phyloP scores from a whole-genome alignment of 2,797 vertebrate genomes.

The Lithobates sylvaticus region DNA sequence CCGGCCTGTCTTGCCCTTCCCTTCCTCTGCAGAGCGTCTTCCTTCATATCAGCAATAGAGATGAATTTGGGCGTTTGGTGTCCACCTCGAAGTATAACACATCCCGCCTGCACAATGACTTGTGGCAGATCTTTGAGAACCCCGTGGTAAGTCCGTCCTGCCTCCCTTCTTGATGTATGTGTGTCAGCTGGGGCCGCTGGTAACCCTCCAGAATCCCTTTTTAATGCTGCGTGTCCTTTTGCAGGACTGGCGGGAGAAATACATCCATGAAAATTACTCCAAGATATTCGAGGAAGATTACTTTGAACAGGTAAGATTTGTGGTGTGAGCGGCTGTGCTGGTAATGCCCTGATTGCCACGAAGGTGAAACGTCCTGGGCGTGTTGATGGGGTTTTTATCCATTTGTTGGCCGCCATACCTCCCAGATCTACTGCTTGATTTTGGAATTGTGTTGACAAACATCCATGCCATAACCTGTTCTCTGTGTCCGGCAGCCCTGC shows the following conservation, averaged over 20 bases:
- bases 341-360: too few species aligned
- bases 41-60: constrained; percentile 86
- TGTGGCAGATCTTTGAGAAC: constrained; percentile 94
- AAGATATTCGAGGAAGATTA: constrained; percentile 78
- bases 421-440: too few species aligned
- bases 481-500: constrained; percentile 72
- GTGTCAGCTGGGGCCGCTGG: too few species aligned
- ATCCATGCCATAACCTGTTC: not conserved
- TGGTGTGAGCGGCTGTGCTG: too few species aligned
- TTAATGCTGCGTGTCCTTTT: not conserved
- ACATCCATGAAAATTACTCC: constrained; percentile 85
- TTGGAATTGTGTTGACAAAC: not conserved
- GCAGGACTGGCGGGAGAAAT: constrained; percentile 91
- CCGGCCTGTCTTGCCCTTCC: not conserved
- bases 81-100: constrained; percentile 82
- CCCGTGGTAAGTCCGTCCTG: constrained; percentile 75
- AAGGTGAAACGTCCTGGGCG: too few species aligned
- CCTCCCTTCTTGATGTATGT: not conserved
- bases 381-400: too few species aligned
- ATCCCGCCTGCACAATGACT: constrained; percentile 83
- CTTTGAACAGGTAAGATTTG: constrained; percentile 80
- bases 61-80: constrained; percentile 86
- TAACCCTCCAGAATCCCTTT: too few species aligned
- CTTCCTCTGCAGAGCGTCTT: constrained; percentile 80
- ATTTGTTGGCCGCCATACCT: too few species aligned